A percentile compares a stretch with the other conserved stretches of the same genome.
phyloP scores from a whole-genome alignment of 2,797 vertebrate genomes.

The Apogon hyalosoma region DNA sequence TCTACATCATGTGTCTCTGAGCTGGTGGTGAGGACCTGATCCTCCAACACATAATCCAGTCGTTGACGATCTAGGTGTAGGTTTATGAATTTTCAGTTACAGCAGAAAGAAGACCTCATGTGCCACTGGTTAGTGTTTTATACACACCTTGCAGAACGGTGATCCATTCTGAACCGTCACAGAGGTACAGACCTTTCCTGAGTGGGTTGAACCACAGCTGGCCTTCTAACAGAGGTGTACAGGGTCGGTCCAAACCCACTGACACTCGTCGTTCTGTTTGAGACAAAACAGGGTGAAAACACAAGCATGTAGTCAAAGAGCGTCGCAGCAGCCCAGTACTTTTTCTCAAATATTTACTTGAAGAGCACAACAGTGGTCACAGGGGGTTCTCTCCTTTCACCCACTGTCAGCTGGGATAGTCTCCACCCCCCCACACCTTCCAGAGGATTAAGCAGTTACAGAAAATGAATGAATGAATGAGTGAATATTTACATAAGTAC shows the following conservation, averaged over 20 bases:
- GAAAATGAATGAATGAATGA: too few relatives aligned
- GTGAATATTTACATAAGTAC: too few relatives aligned
- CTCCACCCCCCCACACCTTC: too few relatives aligned
- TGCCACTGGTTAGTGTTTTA: not conserved
- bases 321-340: too few relatives aligned
- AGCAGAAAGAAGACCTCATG: not conserved
- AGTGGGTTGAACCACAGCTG: slow-evolving; percentile 92
- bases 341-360: too few relatives aligned
- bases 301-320: not conserved
- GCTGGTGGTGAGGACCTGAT: slow-evolving; percentile 90
- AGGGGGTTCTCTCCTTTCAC: too few relatives aligned
- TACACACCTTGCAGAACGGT: slow-evolving; percentile 89
- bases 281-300: slow-evolving; percentile 49
- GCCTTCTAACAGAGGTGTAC: slow-evolving; percentile 80
- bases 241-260: slow-evolving; percentile 83
- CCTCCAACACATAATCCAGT: slow-evolving; percentile 91
- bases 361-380: too few relatives aligned
- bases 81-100: not conserved
- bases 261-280: slow-evolving; percentile 86
- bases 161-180: slow-evolving; percentile 88
- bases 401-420: too few relatives aligned
- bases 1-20: slow-evolving; percentile 94
- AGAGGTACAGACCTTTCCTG: slow-evolving; percentile 89
- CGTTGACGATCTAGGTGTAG: slow-evolving; percentile 83
- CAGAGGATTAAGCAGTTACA: too few relatives aligned